These are phyloP conservation scores for Dryococelus australis DNA, from an alignment of 2,888 invertebrate genomes.

Conservation along the genomic window DNA sequence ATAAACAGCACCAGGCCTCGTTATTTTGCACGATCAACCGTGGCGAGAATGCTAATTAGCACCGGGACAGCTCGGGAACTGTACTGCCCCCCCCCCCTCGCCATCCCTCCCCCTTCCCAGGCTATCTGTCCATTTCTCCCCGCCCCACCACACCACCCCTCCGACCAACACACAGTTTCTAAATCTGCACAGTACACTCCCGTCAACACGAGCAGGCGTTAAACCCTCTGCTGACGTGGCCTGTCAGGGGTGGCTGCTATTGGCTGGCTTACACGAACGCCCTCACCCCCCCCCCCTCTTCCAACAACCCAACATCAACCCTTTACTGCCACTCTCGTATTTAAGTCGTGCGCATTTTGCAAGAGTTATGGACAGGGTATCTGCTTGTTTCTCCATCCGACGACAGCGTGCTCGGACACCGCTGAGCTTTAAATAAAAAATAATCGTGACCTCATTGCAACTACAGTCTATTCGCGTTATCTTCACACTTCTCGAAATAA, in stretches of 20 bases:
- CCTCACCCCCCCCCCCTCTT: no score
- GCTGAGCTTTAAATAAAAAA: no score
- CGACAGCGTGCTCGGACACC: no score
- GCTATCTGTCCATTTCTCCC: not conserved
- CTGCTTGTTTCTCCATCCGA: no score
- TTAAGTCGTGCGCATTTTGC: no score
- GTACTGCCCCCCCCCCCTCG: not conserved
- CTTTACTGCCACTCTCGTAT: no score
- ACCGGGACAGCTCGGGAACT: constrained; percentile 11
- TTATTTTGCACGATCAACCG: constrained; percentile 34
- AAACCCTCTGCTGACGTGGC: constrained; percentile 5
- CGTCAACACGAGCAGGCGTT: not conserved
- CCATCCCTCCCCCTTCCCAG: not conserved
- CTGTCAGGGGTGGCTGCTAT: not conserved
- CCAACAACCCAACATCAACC: no score
- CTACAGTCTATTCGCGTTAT: no score
- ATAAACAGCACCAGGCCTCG: constrained; percentile 31
- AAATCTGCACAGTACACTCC: not conserved
- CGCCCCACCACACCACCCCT: not conserved
- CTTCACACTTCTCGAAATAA: no score
- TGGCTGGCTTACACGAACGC: no score
- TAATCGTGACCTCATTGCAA: no score
- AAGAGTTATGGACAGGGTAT: no score
- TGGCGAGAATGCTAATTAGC: constrained; percentile 33
- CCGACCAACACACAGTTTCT: not conserved